These are phyloP conservation scores for Chrysotoxum bicinctum DNA, from an alignment of 2,888 invertebrate species.

Conservation along the genomic window DNA sequence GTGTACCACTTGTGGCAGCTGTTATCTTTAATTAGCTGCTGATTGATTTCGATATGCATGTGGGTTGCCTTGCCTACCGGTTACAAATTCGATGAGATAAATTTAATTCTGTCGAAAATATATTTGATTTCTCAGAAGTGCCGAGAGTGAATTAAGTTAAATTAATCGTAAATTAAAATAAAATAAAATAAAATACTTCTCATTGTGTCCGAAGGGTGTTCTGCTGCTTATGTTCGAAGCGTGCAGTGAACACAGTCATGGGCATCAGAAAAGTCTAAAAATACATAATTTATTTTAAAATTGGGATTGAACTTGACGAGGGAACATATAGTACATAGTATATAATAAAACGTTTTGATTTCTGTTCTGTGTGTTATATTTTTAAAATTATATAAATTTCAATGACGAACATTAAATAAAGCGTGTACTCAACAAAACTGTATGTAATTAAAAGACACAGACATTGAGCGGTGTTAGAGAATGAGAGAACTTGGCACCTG, in stretches of 20 bases:
- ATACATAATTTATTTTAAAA: conserved; percentile 13
- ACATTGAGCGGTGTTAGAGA: neutral
- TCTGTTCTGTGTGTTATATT: neutral
- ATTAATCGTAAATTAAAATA: neutral
- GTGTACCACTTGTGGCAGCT: conserved; percentile 44
- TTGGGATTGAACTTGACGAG: conserved; percentile 18
- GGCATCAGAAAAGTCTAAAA: conserved; percentile 6
- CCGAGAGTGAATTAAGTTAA: neutral
- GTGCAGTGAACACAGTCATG: conserved; percentile 6
- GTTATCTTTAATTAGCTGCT: conserved; percentile 42
- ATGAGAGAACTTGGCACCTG: conserved; percentile 33
- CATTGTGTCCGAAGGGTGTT: neutral
- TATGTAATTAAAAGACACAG: neutral
- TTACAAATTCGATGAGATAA: conserved; percentile 12
- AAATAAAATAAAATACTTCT: neutral
- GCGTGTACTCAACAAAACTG: neutral
- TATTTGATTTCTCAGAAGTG: conserved; percentile 11
- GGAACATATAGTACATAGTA: neutral
- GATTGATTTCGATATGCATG: conserved; percentile 35
- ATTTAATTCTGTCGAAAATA: conserved; percentile 32
- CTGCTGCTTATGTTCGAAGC: neutral
- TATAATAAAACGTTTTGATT: neutral
- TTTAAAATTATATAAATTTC: conserved; percentile 11
- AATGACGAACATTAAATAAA: conserved; percentile 19
- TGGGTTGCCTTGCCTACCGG: neutral